phyloP scores from a whole-genome alignment of 2,888 invertebrate species.

The Cheilosia impressa region DNA sequence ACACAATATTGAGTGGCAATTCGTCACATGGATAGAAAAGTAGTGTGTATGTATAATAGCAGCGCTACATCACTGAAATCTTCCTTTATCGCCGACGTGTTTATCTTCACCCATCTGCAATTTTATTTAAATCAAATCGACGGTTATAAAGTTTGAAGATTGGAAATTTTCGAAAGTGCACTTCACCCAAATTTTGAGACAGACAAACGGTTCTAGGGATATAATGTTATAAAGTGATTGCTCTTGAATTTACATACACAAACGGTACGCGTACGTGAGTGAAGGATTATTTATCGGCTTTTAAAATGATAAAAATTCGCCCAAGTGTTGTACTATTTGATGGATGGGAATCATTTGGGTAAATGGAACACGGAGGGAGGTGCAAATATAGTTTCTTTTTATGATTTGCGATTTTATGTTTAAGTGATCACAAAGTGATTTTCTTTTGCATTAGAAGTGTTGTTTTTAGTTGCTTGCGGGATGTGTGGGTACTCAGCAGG shows the following conservation, averaged over 20 bases:
- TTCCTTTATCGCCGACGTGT: not conserved
- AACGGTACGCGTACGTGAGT: not conserved
- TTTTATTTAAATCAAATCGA: constrained; percentile 50
- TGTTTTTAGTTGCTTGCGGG: too few relatives aligned
- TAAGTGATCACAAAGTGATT: too few relatives aligned
- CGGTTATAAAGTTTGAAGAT: constrained; percentile 18
- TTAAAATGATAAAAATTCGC: not conserved
- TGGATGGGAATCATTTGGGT: too few relatives aligned
- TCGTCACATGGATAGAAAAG: constrained; percentile 14
- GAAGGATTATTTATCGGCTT: not conserved
- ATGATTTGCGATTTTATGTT: too few relatives aligned
- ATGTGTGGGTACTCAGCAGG: too few relatives aligned
- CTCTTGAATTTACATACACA: not conserved
- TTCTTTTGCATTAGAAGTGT: too few relatives aligned
- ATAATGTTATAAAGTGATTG: not conserved
- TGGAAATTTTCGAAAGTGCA: constrained; percentile 23
- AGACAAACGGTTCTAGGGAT: not conserved
- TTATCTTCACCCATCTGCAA: constrained; percentile 12
- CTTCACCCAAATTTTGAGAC: constrained; percentile 1
- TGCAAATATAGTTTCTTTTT: too few relatives aligned
- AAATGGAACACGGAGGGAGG: too few relatives aligned
- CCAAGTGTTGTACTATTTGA: too few relatives aligned
- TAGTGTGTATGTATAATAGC: not conserved
- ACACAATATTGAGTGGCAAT: constrained; percentile 45
- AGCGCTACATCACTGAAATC: not conserved